These are phyloP conservation scores for Pterocles gutturalis DNA, from an alignment of 2,113 vertebrate species.

Conservation along the genomic window DNA sequence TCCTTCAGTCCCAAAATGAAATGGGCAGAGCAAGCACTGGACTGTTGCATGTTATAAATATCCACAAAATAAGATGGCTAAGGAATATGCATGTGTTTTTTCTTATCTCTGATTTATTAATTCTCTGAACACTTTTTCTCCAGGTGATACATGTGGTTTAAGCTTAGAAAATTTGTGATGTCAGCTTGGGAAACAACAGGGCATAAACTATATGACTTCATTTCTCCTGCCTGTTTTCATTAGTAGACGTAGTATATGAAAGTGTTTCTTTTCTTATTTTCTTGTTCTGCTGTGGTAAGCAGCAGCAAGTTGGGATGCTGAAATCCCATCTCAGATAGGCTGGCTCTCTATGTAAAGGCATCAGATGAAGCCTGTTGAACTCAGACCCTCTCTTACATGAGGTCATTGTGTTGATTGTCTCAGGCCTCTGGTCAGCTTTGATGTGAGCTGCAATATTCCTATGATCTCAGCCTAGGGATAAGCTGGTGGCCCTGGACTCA, in stretches of 20 bases:
- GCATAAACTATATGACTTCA: background rate
- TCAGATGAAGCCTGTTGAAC: background rate
- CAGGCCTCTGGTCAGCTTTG: constrained; percentile 71
- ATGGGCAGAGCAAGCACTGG: background rate
- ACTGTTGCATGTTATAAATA: background rate
- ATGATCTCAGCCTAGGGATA: constrained; percentile 74
- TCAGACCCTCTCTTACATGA: constrained; percentile 23
- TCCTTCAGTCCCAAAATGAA: background rate
- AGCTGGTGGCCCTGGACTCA: constrained; percentile 72
- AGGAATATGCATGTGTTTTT: background rate
- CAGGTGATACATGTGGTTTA: background rate
- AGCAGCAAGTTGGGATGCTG: background rate
- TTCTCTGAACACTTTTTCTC: background rate
- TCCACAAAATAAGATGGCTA: background rate
- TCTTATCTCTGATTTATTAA: background rate
- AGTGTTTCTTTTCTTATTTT: background rate
- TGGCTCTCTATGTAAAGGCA: background rate
- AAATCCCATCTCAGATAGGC: background rate
- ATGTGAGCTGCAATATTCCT: constrained; percentile 78
- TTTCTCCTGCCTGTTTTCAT: background rate
- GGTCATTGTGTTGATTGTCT: constrained; percentile 39
- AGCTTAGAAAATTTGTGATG: background rate
- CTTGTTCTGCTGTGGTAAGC: background rate
- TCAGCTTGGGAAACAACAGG: background rate
- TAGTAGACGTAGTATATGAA: background rate